Conservation (phyloP, 2,888 invertebrate species). For the Malthinus seriepunctatus region DNA sequence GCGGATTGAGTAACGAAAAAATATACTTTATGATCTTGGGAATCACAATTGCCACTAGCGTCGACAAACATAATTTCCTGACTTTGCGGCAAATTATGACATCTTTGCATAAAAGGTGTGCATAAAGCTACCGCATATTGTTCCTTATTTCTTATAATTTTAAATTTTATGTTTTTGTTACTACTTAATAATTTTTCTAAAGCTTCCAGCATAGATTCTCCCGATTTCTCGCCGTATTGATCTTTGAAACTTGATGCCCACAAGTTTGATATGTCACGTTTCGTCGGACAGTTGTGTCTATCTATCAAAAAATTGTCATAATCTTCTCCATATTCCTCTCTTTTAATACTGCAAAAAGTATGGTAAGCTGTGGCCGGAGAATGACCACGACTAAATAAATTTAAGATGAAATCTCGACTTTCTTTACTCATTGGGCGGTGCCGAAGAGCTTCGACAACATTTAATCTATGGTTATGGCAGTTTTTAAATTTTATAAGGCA, state of each 20-base stretch:
- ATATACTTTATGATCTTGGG: constrained; percentile 14
- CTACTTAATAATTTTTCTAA: no score
- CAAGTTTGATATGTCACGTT: constrained; percentile 25
- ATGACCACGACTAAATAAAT: constrained; percentile 30
- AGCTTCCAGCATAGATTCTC: constrained; percentile 23
- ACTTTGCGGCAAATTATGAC: constrained; percentile 1
- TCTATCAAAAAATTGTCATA: constrained; percentile 23
- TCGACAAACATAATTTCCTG: constrained; percentile 26
- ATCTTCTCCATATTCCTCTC: constrained; percentile 29
- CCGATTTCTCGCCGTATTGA: constrained; percentile 24
- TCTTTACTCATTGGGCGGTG: neutral
- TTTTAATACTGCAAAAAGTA: constrained; percentile 25
- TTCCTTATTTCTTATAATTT: constrained; percentile 20
- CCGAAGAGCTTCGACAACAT: neutral
- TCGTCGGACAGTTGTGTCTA: constrained; percentile 21
- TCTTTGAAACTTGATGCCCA: constrained; percentile 28
- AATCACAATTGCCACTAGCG: constrained; percentile 24
- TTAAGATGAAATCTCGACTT: neutral
- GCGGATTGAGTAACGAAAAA: constrained; percentile 17
- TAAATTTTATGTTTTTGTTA: no score
- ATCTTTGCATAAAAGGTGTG: constrained; percentile 25
- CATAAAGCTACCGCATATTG: constrained; percentile 19
- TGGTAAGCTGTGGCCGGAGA: constrained; percentile 27
- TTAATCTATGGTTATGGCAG: constrained; percentile 4
- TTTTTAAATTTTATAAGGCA: neutral